Base-by-base conservation (phyloP, 2,113 vertebrate genomes). In the Eurystomus gularis region DNA sequence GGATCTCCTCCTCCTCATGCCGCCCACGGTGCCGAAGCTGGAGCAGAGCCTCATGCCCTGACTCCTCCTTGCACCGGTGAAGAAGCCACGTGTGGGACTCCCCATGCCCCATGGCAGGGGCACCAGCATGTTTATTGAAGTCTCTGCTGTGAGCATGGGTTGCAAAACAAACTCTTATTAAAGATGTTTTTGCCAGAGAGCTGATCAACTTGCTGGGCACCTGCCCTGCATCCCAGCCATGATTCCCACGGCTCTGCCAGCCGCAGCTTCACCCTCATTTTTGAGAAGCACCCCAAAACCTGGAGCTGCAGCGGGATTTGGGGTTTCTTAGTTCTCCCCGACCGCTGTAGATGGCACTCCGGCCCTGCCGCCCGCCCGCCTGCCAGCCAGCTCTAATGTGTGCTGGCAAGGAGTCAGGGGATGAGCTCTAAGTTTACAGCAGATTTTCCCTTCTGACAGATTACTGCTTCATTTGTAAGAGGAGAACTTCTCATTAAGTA, bases 391-490 rank as follows among this genome's bases (percentile, higher is more conserved):
- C 94, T 18, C 76, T 37, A 29, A 64, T 11, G 73, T n/a, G 0
- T 33, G 69, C 88, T 96, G 96, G 95, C 92, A 40, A 37, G 2
- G 82, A 92, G 66, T 39, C 91, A 60, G 60, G 76, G 90, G 52
- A 92, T 89, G 88, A 97, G 88, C 89, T 79, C 79, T 11, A 65
- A 95, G 79, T 92, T 92, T 93, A 60, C 89, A 84, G 91, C 95
- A 92, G 55, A 84, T 96, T 82, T 95, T 91, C 95, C 88, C 88
- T 94, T 84, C 89, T 95, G 94, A 96, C 94, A 95, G 94, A 91
- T 93, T 92, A 94, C 91, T 26, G 83, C 95, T 95, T 94, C 87
- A 80, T 94, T 90, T 90, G 69, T 90, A 94, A 94, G 54, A n/a
- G 92, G n/a, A 92, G 86, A 83, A 75, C 81, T 96, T 93, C 88